Conservation (phyloP, 2,888 invertebrate genomes). For the Scaptomyza caliginosa region DNA sequence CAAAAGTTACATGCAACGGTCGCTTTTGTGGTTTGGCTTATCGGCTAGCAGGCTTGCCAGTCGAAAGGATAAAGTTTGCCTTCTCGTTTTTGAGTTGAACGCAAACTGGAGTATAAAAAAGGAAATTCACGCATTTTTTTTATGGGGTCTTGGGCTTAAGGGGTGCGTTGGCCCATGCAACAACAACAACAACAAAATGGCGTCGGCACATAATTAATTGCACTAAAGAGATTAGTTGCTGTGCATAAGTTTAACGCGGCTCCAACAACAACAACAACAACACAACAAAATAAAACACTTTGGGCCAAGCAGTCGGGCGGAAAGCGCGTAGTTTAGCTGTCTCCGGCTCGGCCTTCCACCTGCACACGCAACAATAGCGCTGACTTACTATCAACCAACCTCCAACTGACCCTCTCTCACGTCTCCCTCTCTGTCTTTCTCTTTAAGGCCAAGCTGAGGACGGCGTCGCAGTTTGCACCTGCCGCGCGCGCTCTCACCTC, state of each 20-base stretch:
- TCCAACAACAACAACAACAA: slow-evolving; percentile 8
- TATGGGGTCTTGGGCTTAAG: neutral
- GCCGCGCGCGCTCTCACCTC: slow-evolving; percentile 27
- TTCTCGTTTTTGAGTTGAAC: slow-evolving; percentile 16
- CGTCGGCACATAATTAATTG: slow-evolving; percentile 68
- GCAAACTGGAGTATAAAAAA: slow-evolving; percentile 11
- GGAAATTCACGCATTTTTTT: slow-evolving; percentile 9
- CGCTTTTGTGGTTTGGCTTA: slow-evolving; percentile 53
- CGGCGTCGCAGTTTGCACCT: slow-evolving; percentile 63
- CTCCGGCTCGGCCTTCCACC: neutral
- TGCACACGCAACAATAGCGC: slow-evolving; percentile 44
- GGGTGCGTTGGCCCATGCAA: slow-evolving; percentile 19
- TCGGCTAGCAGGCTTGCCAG: slow-evolving; percentile 29
- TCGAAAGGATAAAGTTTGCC: slow-evolving; percentile 53
- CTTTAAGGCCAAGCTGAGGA: slow-evolving; percentile 16
- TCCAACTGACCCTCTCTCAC: slow-evolving; percentile 5
- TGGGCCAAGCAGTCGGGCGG: neutral
- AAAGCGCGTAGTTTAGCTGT: neutral
- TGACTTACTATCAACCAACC: slow-evolving; percentile 38
- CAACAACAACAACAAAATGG: slow-evolving; percentile 69
- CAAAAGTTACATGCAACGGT: slow-evolving; percentile 48
- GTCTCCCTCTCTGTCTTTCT: neutral
- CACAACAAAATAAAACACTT: neutral
- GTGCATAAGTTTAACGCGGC: slow-evolving; percentile 53
- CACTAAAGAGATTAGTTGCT: slow-evolving; percentile 69